Evolutionary conservation across 2,888 invertebrate species (phyloP), one percentile per base, ranked within the genome.

Genomic region (Rutpela maculata): DNA sequence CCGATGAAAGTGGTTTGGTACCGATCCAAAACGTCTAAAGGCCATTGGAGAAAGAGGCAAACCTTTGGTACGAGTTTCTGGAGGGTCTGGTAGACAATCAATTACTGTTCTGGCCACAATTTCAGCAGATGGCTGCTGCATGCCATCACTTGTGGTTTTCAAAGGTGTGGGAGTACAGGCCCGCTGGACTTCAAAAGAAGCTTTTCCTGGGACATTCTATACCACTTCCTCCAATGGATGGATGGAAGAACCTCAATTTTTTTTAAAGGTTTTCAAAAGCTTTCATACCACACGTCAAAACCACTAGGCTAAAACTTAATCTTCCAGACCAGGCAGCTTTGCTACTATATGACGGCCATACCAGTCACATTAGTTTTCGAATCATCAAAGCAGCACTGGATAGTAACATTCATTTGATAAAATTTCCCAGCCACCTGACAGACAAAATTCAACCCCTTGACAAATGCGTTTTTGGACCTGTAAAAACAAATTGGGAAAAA

Each of bases 201-300:
- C 31, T 15, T 62, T 31, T 62, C 62, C 22, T 12, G 62, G 62
- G 5, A 62, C 62, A n/a, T 10, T 26, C 11, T 71, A 71, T 19
- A 62, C 71, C 7, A 22, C 43, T 60, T 72, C 72, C 31, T 17
- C 55, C 26, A 62, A 65, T 63, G 72, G 72, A 12, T 72, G 65
- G 65, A 72, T 72, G 72, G 72, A 72, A 31, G 65, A 72, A 63
- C 72, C 63, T 12, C 72, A 72, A 50, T n/a, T 72, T 72, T 55
- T 72, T 63, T 50, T 15, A 72, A 26, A 65, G 65, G 72, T 72
- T 72, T 55, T 50, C 26, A 43, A 43, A 62, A 22, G 26, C 17
- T 26, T 72, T 72, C 5, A 63, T 72, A 63, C 55, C 72, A 56
- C 18, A 56, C 17, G 9, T 18, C n/a, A 56, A 56, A 17, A n/a